Evolutionary conservation across 53 echinoderm and acorn worm genomes (phyloP).

Genomic region (Apostichopus leukothele): DNA sequence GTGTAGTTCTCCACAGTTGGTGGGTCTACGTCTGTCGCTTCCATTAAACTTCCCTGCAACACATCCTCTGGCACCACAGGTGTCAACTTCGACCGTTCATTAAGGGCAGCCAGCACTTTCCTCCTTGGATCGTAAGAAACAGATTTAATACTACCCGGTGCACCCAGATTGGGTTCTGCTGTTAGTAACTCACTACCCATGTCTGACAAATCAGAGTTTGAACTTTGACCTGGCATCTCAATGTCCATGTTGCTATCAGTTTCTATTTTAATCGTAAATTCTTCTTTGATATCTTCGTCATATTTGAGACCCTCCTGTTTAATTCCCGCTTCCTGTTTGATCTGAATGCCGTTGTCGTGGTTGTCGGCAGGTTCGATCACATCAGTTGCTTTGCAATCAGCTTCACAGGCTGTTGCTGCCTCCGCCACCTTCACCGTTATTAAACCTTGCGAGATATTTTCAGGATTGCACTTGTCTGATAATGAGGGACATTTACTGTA

Average conservation of each 20-base stretch:
- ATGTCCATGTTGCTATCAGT: not conserved
- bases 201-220: not conserved
- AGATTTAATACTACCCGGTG: slow-evolving; percentile 30
- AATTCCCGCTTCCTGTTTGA: not conserved
- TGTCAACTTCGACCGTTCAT: not conserved
- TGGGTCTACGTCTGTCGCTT: not conserved
- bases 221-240: not conserved
- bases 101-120: slow-evolving; percentile 61
- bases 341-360: not conserved
- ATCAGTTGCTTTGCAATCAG: not conserved
- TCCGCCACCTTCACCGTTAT: not conserved
- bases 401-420: not conserved
- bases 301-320: not conserved
- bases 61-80: not conserved
- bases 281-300: not conserved
- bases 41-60: not conserved
- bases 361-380: not conserved
- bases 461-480: not conserved
- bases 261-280: not conserved
- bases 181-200: not conserved
- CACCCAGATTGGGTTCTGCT: not conserved
- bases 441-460: not conserved
- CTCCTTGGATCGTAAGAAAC: slow-evolving; percentile 67
- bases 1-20: not conserved
- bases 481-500: not conserved